Conservation (phyloP, 2,888 invertebrate species). For the Polymixis flavicincta region DNA sequence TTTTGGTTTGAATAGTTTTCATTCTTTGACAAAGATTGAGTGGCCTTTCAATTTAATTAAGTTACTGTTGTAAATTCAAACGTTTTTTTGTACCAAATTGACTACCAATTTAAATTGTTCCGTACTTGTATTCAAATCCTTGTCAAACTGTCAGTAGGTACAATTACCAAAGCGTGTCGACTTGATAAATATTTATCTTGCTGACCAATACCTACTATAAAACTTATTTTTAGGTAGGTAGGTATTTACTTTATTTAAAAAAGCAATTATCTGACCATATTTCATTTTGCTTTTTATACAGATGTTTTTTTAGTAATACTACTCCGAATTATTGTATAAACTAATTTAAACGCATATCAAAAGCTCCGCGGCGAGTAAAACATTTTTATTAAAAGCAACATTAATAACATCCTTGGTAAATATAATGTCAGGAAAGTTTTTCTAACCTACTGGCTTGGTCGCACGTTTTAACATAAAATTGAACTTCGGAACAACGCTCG, state of each 20-base stretch:
- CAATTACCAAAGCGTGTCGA: background rate
- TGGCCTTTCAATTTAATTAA: background rate
- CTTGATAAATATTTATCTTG: background rate
- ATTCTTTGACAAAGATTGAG: background rate
- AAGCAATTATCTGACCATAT: background rate
- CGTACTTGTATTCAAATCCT: background rate
- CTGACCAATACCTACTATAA: background rate
- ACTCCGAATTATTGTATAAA: background rate
- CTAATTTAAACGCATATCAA: background rate
- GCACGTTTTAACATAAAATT: conserved; percentile 59
- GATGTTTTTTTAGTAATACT: background rate
- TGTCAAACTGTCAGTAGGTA: background rate
- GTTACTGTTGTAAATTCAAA: background rate
- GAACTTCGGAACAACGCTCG: conserved; percentile 51
- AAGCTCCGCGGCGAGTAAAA: background rate
- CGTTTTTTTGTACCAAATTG: background rate
- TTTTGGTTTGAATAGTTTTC: background rate
- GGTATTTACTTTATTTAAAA: background rate
- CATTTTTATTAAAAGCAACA: conserved; percentile 44
- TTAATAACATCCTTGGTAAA: conserved; percentile 43
- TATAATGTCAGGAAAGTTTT: conserved; percentile 48
- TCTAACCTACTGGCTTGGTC: conserved; percentile 31
- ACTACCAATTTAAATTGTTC: background rate
- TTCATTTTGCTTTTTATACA: background rate
- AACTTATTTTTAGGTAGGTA: background rate